Conservation (phyloP, 1,140 invertebrate species). For the Plectrocnemia conspersa region DNA sequence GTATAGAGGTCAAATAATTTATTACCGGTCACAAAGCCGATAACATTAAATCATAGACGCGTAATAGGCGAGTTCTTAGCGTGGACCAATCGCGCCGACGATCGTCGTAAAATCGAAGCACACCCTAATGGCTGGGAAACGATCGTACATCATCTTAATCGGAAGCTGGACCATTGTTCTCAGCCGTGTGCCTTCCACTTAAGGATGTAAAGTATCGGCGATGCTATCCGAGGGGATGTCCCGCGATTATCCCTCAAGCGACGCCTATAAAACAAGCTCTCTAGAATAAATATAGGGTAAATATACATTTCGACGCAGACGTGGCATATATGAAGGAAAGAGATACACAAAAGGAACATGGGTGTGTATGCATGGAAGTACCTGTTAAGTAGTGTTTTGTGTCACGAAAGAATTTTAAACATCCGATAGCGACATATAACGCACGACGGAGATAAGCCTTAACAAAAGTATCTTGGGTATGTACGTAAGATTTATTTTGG, state of each 20-base stretch:
- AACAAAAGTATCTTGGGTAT: no score
- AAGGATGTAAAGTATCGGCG: no score
- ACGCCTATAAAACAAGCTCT: constrained; percentile 8
- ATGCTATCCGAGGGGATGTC: neutral
- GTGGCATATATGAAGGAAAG: neutral
- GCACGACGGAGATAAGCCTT: no score
- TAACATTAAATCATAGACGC: constrained; percentile 11
- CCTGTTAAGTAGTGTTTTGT: constrained; percentile 8
- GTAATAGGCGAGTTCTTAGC: neutral
- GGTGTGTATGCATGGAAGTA: neutral
- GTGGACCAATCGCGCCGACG: neutral
- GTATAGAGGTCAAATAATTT: constrained; percentile 14
- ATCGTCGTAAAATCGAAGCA: constrained; percentile 7
- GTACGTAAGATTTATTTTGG: no score
- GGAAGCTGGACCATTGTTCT: constrained; percentile 19
- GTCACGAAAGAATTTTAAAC: constrained; percentile 2
- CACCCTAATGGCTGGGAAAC: constrained; percentile 15
- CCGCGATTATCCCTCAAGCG: constrained; percentile 8
- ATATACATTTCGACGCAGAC: no score
- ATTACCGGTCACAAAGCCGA: constrained; percentile 4
- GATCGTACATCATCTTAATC: constrained; percentile 25
- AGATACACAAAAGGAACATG: neutral
- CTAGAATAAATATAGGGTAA: constrained; percentile 1
- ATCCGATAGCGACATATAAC: no score
- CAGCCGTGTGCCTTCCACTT: constrained; percentile 2